Evolutionary conservation across 2,888 invertebrate species (phyloP), one percentile per base, ranked within the genome.

Genomic region (Hermodice carunculata): DNA sequence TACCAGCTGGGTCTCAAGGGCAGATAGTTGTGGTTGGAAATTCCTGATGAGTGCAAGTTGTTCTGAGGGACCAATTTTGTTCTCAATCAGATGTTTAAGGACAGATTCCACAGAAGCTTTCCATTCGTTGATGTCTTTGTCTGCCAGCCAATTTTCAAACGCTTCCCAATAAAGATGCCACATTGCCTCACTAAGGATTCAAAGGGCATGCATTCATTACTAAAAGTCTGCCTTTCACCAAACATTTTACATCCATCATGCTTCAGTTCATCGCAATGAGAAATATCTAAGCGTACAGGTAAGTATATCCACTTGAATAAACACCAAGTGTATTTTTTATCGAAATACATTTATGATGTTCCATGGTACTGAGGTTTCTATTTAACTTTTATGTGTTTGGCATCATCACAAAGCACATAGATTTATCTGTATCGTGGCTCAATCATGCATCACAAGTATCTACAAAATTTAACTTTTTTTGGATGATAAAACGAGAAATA

Each of bases 111-210:
- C 22, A 2, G 42, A 22, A 19, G n/a, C 19, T 22, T 42, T n/a
- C 59, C 59, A 59, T 19, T 52, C 17, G n/a, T 4, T 6, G 24
- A 19, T 54, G 31, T 59, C 51, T 52, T 29, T 59, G 14, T 53
- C 49, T 54, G 28, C 11, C 19, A 19, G 24, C 59, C 51, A 59
- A 8, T 22, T 24, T 51, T 59, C 59, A 31, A 59, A 59, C 22
- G 51, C 51, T 2, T 53, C 51, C 51, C 59, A 59, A 6, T 28
- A 52, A 17, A 53, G 51, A 32, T 26, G 59, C 49, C 59, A 59
- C 51, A 52, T 29, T 3, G 37, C 49, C 28, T 11, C 59, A 34
- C 31, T 59, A 17, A 59, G 31, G 5, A 54, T 19, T 28, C 59
- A 2, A 5, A 59, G n/a, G 37, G 59, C 59, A 53, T 59, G 29